Base-by-base conservation (phyloP, 2,888 invertebrate genomes). In the Cheilosia grossa region DNA sequence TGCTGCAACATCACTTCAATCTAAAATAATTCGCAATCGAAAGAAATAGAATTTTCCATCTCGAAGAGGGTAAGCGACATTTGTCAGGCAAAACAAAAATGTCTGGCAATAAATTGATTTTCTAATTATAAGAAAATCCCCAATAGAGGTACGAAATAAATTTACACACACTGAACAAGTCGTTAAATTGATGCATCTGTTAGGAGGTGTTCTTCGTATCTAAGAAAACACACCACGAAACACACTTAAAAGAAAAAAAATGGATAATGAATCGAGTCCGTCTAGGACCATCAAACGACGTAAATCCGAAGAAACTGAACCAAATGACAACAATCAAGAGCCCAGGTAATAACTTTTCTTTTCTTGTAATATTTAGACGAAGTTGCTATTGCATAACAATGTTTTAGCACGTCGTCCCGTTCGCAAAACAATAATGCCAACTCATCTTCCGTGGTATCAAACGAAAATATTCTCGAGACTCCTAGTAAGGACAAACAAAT, bases 71-170 rank as follows among this genome's bases (percentile, higher is more conserved):
- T 64, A 42, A 74, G 66, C 44, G 73, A 64, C 51, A 66, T 72
- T 56, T 82, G 63, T 27, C 40, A 19, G 30, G 27, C 13, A 44
- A 69, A 75, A 82, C 27, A 54, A 74, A 83, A 64, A 80, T 85
- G 83, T 75, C 83, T 64, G 79, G 54, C 40, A 54, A 33, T 51
- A n/a, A 85, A 80, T 85, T 85, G 80, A 80, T 80, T 85, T 85
- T 85, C 49, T 70, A 61, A 80, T 72, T 69, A 63, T 49, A 47
- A 67, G 17, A 53, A 53, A 61, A 40, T 54, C n/a, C 19, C 42
- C 44, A 13, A 44, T 10, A 44, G 3, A 17, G 33, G 44, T 49
- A 10, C 3, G 17, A 33, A 56, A 21, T 44, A 13, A 33, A 47
- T 63, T 19, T 63, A 0, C 19, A 17, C 9, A 30, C n/a, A 13